phyloP scores from a whole-genome alignment of 2,888 invertebrate species.

The Sarcophaga rosellei region DNA sequence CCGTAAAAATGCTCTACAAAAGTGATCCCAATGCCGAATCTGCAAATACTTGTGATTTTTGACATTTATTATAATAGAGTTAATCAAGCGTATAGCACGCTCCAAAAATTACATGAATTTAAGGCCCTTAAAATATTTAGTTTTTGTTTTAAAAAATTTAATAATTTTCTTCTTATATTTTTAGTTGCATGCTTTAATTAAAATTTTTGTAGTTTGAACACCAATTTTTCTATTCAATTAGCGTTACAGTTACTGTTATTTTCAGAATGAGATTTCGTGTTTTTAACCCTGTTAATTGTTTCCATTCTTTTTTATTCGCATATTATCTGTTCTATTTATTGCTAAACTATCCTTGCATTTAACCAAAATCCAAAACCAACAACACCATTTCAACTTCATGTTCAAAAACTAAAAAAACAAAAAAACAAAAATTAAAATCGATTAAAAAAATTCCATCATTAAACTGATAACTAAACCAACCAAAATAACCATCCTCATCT shows the following conservation, averaged over 20 bases:
- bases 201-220: not conserved
- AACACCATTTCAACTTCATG: constrained; percentile 59
- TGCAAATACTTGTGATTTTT: too few species aligned
- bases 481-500: constrained; percentile 56
- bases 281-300: constrained; percentile 56
- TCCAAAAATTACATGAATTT: too few species aligned
- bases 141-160: not conserved
- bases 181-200: constrained; percentile 20
- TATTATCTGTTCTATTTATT: constrained; percentile 59
- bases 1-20: too few species aligned
- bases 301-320: constrained; percentile 41
- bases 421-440: constrained; percentile 33
- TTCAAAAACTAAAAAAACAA: constrained; percentile 8
- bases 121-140: too few species aligned
- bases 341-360: constrained; percentile 62
- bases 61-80: too few species aligned
- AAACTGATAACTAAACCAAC: constrained; percentile 47
- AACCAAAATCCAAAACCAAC: constrained; percentile 28
- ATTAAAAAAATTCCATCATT: constrained; percentile 61
- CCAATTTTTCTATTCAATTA: not conserved
- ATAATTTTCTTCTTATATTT: not conserved
- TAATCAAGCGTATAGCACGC: too few species aligned
- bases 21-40: too few species aligned
- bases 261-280: constrained; percentile 23
- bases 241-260: constrained; percentile 4